phyloP scores from a whole-genome alignment of 1,140 invertebrate species.

The Charaxes varanes region DNA sequence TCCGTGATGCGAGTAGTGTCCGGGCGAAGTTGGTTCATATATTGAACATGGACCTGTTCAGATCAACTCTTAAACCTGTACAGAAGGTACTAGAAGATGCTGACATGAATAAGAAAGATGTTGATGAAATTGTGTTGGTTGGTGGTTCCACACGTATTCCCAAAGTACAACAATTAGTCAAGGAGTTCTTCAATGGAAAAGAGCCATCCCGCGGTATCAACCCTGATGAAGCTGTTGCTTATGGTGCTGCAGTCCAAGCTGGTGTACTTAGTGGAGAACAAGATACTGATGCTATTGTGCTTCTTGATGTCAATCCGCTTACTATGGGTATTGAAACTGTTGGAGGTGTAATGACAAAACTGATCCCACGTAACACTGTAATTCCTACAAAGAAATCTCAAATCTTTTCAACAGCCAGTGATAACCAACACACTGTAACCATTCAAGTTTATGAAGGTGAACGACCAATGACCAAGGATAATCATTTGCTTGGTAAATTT shows the following conservation, averaged over 20 bases:
- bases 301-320: slow-evolving; percentile 98
- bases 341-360: slow-evolving; percentile 99
- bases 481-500: slow-evolving; percentile 98
- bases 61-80: slow-evolving; percentile 98
- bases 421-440: slow-evolving; percentile 99
- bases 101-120: slow-evolving; percentile 98
- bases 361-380: slow-evolving; percentile 98
- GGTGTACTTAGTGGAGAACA: slow-evolving; percentile 92
- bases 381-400: slow-evolving; percentile 99
- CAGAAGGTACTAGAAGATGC: slow-evolving; percentile 97
- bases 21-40: slow-evolving; percentile 99
- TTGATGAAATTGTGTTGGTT: slow-evolving; percentile 99
- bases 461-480: slow-evolving; percentile 99
- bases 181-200: slow-evolving; percentile 98
- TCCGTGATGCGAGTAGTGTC: too few relatives aligned
- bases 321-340: slow-evolving; percentile 99
- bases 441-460: slow-evolving; percentile 91
- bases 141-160: slow-evolving; percentile 99
- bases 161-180: slow-evolving; percentile 98
- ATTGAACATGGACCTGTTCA: slow-evolving; percentile 99
- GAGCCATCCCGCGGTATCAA: slow-evolving; percentile 98
- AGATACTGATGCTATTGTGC: slow-evolving; percentile 96
- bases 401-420: slow-evolving; percentile 98
- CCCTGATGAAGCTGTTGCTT: slow-evolving; percentile 98
- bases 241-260: slow-evolving; percentile 98